Evolutionary conservation across 2,888 invertebrate species (phyloP), one percentile per base, ranked within the genome.

Genomic region (Pristionchus japonicus): DNA sequence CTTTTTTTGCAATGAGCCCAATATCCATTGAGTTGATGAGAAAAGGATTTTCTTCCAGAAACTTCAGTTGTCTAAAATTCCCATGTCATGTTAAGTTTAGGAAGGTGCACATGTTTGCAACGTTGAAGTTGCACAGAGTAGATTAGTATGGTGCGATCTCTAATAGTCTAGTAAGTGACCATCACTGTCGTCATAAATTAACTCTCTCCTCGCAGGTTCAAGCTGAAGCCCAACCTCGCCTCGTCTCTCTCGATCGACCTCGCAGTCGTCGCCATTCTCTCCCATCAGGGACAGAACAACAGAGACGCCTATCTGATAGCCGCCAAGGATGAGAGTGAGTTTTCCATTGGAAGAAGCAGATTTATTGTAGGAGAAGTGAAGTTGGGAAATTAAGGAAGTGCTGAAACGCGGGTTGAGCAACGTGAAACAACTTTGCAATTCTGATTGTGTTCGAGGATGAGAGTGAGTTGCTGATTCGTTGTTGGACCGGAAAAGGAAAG

Each of bases 211-310:
- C 15, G 17, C 34, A 93, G 93, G 93, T 94, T 93, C 90, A 94
- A 94, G 85, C 86, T 94, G 64, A 94, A 94, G 89, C 94, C 94
- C 0, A 93, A 92, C 40, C 93, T 93, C 70, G 92, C 92, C 0
- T 88, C 89, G 15, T 90, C 91, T 37, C 90, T 90, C 47, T 92
- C 91, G 27, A 89, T 93, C 47, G 94, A 94, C 84, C 86, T 94
- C 70, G 94, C 93, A 0, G 89, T 93, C 23, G 93, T 93, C 0
- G 93, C 91, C 2, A 89, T 93, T 17, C 88, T 90, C 17, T 88
- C 89, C 4, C 27, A 88, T 40, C 80, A 87, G 15, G 91, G 88
- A 64, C 27, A 83, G 27, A 67, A 91, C 52, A 70, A 88, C 47
- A 88, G 84, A 64, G 89, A 89, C 7, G 89, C 90, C 9, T 92